These are phyloP conservation scores for Lacerta bilineata DNA, from an alignment of 2,797 vertebrate genomes.

Conservation along the genomic window DNA sequence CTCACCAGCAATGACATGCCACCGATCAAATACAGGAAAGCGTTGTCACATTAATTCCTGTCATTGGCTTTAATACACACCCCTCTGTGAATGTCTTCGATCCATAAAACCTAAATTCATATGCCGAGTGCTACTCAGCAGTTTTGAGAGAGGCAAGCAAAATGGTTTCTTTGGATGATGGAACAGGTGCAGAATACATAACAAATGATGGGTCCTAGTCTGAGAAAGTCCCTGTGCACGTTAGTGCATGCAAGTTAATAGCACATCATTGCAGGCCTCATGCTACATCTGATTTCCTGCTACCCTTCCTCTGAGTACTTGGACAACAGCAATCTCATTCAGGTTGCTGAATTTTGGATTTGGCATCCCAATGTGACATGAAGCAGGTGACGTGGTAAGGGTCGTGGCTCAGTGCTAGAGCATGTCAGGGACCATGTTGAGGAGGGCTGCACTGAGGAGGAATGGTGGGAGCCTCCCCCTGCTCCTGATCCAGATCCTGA, in stretches of 20 bases:
- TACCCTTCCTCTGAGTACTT: neutral
- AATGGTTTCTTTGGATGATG: neutral
- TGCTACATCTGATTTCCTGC: neutral
- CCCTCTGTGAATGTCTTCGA: constrained; percentile 10
- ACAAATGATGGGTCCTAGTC: neutral
- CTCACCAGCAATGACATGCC: neutral
- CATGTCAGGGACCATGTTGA: too few species aligned
- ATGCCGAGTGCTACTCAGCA: neutral
- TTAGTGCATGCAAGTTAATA: neutral
- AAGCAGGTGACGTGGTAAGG: neutral
- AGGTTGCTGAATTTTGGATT: neutral
- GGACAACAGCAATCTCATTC: neutral
- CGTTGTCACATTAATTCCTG: constrained; percentile 40
- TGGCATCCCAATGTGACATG: neutral
- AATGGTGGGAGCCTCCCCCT: too few species aligned
- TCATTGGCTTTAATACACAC: neutral
- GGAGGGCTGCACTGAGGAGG: too few species aligned
- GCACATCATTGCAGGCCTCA: neutral
- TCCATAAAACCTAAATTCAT: constrained; percentile 19
- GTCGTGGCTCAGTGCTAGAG: too few species aligned
- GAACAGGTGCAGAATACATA: neutral
- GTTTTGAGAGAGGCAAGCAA: neutral
- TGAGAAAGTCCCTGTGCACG: neutral
- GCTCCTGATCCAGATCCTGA: too few species aligned
- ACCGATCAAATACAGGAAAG: constrained; percentile 28